Evolutionary conservation across 2,888 invertebrate species (phyloP).

Genomic region (Polyommatus iphigenia): DNA sequence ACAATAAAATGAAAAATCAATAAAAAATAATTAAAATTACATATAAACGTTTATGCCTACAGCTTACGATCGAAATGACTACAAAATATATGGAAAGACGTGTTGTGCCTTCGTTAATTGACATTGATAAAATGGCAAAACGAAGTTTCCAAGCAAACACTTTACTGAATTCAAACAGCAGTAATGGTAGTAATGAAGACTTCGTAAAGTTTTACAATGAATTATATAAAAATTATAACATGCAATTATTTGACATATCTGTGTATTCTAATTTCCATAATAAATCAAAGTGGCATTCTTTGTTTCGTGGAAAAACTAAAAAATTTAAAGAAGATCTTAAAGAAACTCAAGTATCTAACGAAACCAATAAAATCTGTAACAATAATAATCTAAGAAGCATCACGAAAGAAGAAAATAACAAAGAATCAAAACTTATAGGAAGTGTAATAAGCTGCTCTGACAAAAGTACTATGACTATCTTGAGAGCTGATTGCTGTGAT

Average conservation of each 20-base stretch:
- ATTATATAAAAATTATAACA: background rate
- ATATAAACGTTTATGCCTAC: background rate
- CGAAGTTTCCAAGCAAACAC: background rate
- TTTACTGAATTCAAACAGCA: background rate
- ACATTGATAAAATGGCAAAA: background rate
- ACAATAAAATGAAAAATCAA: slow-evolving; percentile 43
- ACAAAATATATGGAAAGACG: background rate
- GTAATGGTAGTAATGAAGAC: background rate
- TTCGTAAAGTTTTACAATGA: background rate
- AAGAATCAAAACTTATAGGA: slow-evolving; percentile 37
- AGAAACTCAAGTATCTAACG: background rate
- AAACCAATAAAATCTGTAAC: background rate
- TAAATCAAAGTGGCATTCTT: slow-evolving; percentile 15
- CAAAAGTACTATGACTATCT: slow-evolving; percentile 58
- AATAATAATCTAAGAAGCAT: slow-evolving; percentile 38
- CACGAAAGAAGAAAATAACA: slow-evolving; percentile 40
- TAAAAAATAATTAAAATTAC: slow-evolving; percentile 36
- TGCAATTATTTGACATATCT: background rate
- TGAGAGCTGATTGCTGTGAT: slow-evolving; percentile 53
- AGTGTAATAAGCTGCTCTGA: slow-evolving; percentile 59
- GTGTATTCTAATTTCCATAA: slow-evolving; percentile 2
- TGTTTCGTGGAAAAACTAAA: background rate
- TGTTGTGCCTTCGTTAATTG: background rate
- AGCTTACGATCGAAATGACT: background rate
- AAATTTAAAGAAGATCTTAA: background rate